Evolutionary conservation across 2,113 vertebrate species (phyloP), one percentile per base, ranked within the genome.

Genomic region (Theristicus caerulescens): DNA sequence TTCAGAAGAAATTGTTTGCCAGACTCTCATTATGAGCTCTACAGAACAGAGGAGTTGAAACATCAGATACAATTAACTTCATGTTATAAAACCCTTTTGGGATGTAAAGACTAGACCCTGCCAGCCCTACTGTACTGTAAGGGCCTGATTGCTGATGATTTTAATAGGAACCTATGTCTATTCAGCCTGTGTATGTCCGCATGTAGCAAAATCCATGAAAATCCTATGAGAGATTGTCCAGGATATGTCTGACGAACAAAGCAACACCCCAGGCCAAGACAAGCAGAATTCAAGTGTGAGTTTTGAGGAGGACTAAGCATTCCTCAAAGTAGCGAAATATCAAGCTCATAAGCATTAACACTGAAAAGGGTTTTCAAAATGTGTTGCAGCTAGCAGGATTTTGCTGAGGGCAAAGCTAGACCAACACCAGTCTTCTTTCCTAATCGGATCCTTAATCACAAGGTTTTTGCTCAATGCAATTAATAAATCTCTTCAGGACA

Each of bases 61-160:
- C 47, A 91, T 95, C 94, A 95, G 55, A 84, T 52, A 77, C 59
- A 82, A 93, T 96, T 95, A 95, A 71, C 89, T 95, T 96, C 57
- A 79, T 58, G 77, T 84, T 91, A 84, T 42, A 95, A 94, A 97
- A 77, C 49, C 85, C 58, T 88, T 82, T 80, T 17, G 54, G 80
- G 76, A 90, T 46, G 80, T 62, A 69, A 77, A 77, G 83, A 40
- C 67, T 42, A 62, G 54, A 31, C 61, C 54, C 67, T 80, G 83
- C 42, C 84, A 86, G 64, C 36, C 34, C 59, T 47, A 7, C 40
- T 29, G 29, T 13, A 70, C 44, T 55, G 12, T 5, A 26, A 88
- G 54, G 86, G 54, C 49, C 78, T 46, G 24, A 21, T 1, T 92
- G 58, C 27, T 77, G 36, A 7, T 16, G 31, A 46, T 61, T 94